These are phyloP conservation scores for Oryzias celebensis DNA, from an alignment of 2,113 vertebrate species.

Conservation along the genomic window DNA sequence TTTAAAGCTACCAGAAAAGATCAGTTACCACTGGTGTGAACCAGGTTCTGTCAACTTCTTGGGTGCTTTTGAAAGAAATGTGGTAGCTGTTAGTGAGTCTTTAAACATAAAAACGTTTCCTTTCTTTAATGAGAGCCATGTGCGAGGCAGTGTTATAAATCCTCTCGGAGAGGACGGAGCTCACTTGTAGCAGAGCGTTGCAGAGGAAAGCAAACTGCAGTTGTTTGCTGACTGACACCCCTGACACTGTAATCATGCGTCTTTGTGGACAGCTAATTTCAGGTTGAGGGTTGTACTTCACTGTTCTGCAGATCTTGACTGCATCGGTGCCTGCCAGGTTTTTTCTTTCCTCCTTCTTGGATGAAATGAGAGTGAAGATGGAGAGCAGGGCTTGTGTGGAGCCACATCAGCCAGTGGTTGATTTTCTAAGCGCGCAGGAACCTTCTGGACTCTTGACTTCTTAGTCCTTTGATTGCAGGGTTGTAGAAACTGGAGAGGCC, in stretches of 20 bases:
- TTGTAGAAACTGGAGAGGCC: constrained; percentile 25
- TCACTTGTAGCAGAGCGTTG: constrained; percentile 13
- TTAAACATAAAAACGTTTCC: constrained; percentile 20
- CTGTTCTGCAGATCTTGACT: constrained; percentile 16
- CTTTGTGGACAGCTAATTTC: constrained; percentile 17
- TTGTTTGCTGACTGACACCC: constrained; percentile 23
- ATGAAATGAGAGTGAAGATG: constrained; percentile 8
- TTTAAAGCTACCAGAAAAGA: constrained; percentile 7
- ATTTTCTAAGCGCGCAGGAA: constrained; percentile 40
- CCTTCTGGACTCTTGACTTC: constrained; percentile 41
- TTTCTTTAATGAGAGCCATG: constrained; percentile 6
- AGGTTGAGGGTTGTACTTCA: constrained; percentile 16
- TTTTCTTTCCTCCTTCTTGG: constrained; percentile 1
- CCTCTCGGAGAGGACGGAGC: background rate
- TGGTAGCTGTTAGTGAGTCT: background rate
- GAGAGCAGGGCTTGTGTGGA: constrained; percentile 24
- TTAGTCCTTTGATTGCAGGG: constrained; percentile 53
- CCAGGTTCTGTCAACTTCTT: constrained; percentile 8
- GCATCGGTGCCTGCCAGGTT: constrained; percentile 20
- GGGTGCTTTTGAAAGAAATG: background rate
- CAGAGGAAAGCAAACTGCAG: constrained; percentile 13
- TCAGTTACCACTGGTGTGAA: background rate
- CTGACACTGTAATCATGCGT: constrained; percentile 32
- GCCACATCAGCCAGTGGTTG: constrained; percentile 49
- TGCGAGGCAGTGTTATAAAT: background rate